Evolutionary conservation across 2,113 vertebrate genomes (phyloP).

Genomic region (Podiceps cristatus): DNA sequence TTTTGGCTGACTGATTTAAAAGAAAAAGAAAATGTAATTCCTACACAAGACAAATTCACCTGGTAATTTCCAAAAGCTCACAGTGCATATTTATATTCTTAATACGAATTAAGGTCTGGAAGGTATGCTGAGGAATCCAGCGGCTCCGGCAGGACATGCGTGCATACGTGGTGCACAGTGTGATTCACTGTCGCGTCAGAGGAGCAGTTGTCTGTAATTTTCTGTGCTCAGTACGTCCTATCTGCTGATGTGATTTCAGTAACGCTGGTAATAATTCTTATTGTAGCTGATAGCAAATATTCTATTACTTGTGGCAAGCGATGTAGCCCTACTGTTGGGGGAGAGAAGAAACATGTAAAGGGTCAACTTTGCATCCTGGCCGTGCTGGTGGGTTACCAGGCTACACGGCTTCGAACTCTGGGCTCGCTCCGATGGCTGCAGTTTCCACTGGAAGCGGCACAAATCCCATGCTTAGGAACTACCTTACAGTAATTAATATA

Average conservation of each 20-base stretch:
- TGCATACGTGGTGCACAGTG: not conserved
- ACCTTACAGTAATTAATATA: slow-evolving; percentile 12
- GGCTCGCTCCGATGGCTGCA: not conserved
- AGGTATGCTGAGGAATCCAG: slow-evolving; percentile 14
- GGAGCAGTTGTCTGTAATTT: slow-evolving; percentile 43
- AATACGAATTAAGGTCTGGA: slow-evolving; percentile 10
- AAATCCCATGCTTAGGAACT: not conserved
- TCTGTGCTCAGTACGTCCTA: not conserved
- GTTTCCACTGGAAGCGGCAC: not conserved
- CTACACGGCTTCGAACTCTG: not conserved
- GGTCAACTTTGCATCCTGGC: not conserved
- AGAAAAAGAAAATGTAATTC: slow-evolving; percentile 56
- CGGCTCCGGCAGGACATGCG: not conserved
- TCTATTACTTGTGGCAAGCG: slow-evolving; percentile 27
- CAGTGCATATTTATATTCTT: slow-evolving; percentile 3
- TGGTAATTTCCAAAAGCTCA: slow-evolving; percentile 18
- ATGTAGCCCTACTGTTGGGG: not conserved
- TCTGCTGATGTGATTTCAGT: slow-evolving; percentile 8
- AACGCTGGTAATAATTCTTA: slow-evolving; percentile 22
- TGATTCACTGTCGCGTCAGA: not conserved
- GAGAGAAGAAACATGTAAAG: not conserved
- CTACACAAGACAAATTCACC: slow-evolving; percentile 20
- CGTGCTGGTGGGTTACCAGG: not conserved
- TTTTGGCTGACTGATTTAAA: slow-evolving; percentile 25
- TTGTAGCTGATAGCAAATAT: slow-evolving; percentile 53